These are phyloP conservation scores for Stichopus horrens DNA, from an alignment of 53 echinoderm and acorn worm genomes.

Conservation along the genomic window DNA sequence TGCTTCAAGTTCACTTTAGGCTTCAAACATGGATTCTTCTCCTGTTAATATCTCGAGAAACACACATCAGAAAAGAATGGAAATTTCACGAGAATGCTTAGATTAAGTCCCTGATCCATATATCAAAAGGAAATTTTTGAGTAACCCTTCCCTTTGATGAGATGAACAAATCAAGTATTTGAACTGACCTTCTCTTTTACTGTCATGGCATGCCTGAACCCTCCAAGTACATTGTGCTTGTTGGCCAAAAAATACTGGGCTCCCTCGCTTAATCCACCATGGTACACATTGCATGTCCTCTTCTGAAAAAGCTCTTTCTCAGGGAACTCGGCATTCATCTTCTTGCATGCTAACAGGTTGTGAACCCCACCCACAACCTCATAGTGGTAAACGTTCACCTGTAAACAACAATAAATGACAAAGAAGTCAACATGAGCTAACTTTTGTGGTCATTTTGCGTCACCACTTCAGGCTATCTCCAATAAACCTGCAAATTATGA, in stretches of 20 bases:
- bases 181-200: constrained; percentile 1
- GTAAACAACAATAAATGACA: neutral
- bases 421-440: neutral
- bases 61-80: too few relatives aligned
- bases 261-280: constrained; percentile 2
- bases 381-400: neutral
- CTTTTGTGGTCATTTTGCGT: neutral
- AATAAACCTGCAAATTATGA: too few relatives aligned
- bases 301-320: neutral
- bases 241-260: constrained; percentile 11
- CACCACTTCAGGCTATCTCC: too few relatives aligned
- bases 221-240: constrained; percentile 7
- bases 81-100: neutral
- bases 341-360: neutral
- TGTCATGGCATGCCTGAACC: constrained; percentile 4
- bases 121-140: neutral
- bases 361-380: neutral
- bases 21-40: too few relatives aligned
- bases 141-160: neutral
- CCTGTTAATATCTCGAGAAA: too few relatives aligned
- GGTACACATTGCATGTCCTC: neutral
- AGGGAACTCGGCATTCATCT: neutral
- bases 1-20: too few relatives aligned
- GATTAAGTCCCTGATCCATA: neutral
- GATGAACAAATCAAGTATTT: neutral